A percentile compares a stretch with the other conserved stretches of the same genome.
These are phyloP conservation scores for Lucilia sericata DNA, from an alignment of 1,140 invertebrate species.

Conservation along the genomic window DNA sequence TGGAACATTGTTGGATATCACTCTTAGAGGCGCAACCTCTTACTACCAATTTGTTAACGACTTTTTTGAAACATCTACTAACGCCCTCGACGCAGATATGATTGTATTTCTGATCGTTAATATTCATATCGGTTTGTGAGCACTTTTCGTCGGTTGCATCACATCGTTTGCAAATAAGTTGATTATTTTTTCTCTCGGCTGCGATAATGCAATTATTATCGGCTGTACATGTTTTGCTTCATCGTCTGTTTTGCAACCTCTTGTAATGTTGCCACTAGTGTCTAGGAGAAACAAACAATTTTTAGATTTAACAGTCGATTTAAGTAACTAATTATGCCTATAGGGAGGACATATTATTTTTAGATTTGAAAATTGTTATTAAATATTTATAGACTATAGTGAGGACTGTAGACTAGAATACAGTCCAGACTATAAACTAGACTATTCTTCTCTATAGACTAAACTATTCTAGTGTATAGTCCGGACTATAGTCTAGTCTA, in stretches of 20 bases:
- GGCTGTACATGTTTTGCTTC: neutral
- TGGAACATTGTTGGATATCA: neutral
- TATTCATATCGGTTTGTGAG: neutral
- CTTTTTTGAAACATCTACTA: slow-evolving; percentile 36
- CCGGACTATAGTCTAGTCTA: too few species aligned
- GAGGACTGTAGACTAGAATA: too few species aligned
- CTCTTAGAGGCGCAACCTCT: slow-evolving; percentile 47
- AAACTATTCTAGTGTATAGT: too few species aligned
- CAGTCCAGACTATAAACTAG: too few species aligned
- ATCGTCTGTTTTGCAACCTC: neutral
- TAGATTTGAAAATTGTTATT: too few species aligned
- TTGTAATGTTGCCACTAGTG: neutral
- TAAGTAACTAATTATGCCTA: too few species aligned
- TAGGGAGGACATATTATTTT: too few species aligned
- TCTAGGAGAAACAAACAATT: neutral
- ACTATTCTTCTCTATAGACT: too few species aligned
- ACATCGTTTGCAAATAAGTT: slow-evolving; percentile 53
- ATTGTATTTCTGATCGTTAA: neutral
- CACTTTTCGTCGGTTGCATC: slow-evolving; percentile 41
- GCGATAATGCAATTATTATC: slow-evolving; percentile 47
- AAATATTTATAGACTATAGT: too few species aligned
- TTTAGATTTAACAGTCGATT: too few species aligned
- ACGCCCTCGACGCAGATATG: slow-evolving; percentile 45
- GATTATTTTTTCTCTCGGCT: slow-evolving; percentile 50
- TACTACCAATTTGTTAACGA: slow-evolving; percentile 36